Evolutionary conservation across 2,888 invertebrate species (phyloP).

Genomic region (Corythucha ciliata): DNA sequence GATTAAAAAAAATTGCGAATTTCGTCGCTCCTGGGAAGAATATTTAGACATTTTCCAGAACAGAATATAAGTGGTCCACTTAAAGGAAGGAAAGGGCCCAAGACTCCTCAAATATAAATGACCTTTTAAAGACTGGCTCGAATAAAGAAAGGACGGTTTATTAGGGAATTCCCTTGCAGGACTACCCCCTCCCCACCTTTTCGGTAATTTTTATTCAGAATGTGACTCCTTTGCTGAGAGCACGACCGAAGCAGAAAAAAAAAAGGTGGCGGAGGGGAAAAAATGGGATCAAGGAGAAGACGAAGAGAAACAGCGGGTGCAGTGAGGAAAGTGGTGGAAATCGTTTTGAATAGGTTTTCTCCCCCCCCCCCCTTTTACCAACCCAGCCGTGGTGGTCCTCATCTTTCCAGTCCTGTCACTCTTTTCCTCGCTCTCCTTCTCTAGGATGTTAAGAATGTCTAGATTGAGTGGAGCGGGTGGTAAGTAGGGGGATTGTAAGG

Average conservation of each 20-base stretch:
- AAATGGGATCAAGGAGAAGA: slow-evolving; percentile 23
- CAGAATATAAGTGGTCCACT: slow-evolving; percentile 23
- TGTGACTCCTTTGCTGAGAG: slow-evolving; percentile 16
- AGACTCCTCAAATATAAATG: slow-evolving; percentile 28
- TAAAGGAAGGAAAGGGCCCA: slow-evolving; percentile 8
- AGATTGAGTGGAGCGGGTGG: too few species aligned
- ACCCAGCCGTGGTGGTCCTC: neutral
- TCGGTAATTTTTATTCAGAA: slow-evolving; percentile 27
- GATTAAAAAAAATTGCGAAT: neutral
- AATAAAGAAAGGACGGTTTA: slow-evolving; percentile 26
- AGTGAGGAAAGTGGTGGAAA: slow-evolving; percentile 15
- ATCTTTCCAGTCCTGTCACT: too few species aligned
- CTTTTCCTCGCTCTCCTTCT: too few species aligned
- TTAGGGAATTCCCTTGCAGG: slow-evolving; percentile 28
- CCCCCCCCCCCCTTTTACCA: too few species aligned
- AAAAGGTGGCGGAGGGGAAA: neutral
- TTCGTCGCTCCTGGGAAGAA: slow-evolving; percentile 4
- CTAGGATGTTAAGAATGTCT: too few species aligned
- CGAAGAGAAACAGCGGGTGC: slow-evolving; percentile 29
- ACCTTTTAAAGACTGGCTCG: slow-evolving; percentile 25
- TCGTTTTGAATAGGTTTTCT: neutral
- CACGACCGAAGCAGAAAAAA: slow-evolving; percentile 6
- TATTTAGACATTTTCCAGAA: slow-evolving; percentile 18
- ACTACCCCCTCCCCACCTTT: slow-evolving; percentile 13
- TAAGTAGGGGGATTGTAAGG: slow-evolving; percentile 22